Base-by-base conservation (phyloP, 2,888 invertebrate genomes). In the Syrphus vitripennis region DNA sequence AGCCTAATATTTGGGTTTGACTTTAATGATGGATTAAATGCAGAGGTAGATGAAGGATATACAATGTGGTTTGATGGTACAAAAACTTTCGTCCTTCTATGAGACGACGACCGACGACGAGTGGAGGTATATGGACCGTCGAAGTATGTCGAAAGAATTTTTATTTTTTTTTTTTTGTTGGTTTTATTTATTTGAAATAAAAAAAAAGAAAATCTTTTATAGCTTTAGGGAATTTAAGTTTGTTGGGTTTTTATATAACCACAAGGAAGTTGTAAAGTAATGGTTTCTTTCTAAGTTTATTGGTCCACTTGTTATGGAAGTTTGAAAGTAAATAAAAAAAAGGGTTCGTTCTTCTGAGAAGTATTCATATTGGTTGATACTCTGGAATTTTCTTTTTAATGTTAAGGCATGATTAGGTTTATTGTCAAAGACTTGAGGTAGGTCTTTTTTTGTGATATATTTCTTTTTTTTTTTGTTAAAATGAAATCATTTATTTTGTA, bases 21-120 rank as follows among this genome's bases (percentile, higher is more conserved):
- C 59, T 77, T 72, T 67, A 71, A 82, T 82, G 77, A 82, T 77
- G 77, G 77, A 77, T 82, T 72, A 77, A 77, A 82, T 67, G 42
- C 26, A 61, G 48, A 77, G 82, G 82, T 77, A 40, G 48, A 42
- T 63, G 57, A 72, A 16, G 40, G 55, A 59, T 74, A 40, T 61
- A 45, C 57, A 48, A 24, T 57, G 57, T 57, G 29, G 57, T 37
- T 31, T 34, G 24, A 31, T 65, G 12, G 7, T 21, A 7, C 34
- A 10, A 42, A n/a, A 63, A 63, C 12, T 42, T 63, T 16, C n/a
- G 12, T 59, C 59, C 21, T 9, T 57, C 2, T 21, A 24, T 19
- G 2, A 1, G 7, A 7, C 1, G 9, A 10, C 6, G 6, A 1
- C 10, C 7, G 7, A 7, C 1, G 9, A 10, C 6, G 6, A 1